Base-by-base conservation (phyloP, 2,113 vertebrate species). In the Bagarius yarrelli region DNA sequence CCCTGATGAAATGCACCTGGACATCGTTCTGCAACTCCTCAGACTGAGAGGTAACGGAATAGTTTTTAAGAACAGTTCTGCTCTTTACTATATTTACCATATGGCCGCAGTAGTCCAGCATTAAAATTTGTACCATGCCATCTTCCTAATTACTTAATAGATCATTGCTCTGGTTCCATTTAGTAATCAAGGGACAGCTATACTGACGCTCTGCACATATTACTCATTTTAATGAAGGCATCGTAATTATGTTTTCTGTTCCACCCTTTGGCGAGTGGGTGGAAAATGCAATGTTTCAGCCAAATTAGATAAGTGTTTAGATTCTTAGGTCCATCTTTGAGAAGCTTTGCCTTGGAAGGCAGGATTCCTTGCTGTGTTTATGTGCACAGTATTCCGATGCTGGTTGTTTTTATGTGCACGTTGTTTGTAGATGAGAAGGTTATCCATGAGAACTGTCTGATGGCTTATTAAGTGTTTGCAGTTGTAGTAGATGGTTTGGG, bases 141-240 rank as follows among this genome's bases (percentile, higher is more conserved):
- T 89, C 90, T 87, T 86, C 89, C 88, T 92, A 92, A 93, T 93
- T 88, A 89, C 90, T 91, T 89, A 88, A 89, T 90, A 90, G 91
- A 92, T 94, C 90, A 90, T 90, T 85, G 86, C 89, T 85, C 32
- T 63, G 69, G 85, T 90, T 92, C 91, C 90, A 91, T 91, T 93
- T 91, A 87, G 88, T 91, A 90, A 92, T 91, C 91, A 90, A 88
- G 88, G 88, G 90, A 92, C 90, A 89, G 89, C 89, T 88, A 88
- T 89, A 88, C 87, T 85, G 56, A 83, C 55, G 83, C 89, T 88
- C 83, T 86, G 86, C 83, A 85, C 84, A 70, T 90, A 89, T 90
- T 76, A 90, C 87, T 91, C 83, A 88, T 90, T 90, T 89, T 91
- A 90, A 91, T 89, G 90, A 91, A 90, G 87, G 87, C 88, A 88